Evolutionary conservation across 2,113 vertebrate genomes (phyloP), one percentile per base, ranked within the genome.

Genomic region (Castor canadensis): DNA sequence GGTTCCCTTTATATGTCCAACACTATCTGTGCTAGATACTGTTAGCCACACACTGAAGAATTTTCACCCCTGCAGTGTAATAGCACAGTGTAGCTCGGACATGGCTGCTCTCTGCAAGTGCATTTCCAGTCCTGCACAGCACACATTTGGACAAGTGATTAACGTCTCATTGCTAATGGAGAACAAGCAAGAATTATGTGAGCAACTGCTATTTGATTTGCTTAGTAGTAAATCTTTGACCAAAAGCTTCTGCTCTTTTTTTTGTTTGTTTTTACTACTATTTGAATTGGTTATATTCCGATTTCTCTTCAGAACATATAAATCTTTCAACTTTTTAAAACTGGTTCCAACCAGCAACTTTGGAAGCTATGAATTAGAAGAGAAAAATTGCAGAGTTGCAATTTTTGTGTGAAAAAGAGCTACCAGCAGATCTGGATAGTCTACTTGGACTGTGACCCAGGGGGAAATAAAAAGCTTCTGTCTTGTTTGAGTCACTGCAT

Each of bases 1-100:
- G 83, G 92, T 97, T 94, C 94, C 92, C 95, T 89, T 7, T 66
- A 87, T 5, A 77, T n/a, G 83, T 97, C 89, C 80, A 97, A 89
- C 15, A 17, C 17, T 35, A 11, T 54, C 2, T 47, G 47, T 43
- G 32, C 26, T 43, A 26, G 49, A 43, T 28, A 22, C 22, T 45
- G 30, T 79, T 47, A 47, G 22, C 32, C 58, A 26, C 67, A 38
- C 26, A 4, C 15, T 83, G 22, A 49, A 86, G 67, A 71, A 32
- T 38, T 67, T n/a, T 26, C 19, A 66, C 47, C 10, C 2, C 26
- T 30, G n/a, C 52, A 75, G 56, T 6, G 1, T 35, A 79, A 43
- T 0, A 87, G 72, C 4, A 28, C 91, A 91, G 58, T 1, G 2
- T 56, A 66, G 7, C 32, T 13, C 11, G 56, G 45, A 95, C 19